Evolutionary conservation across 2,888 invertebrate species (phyloP), one percentile per base, ranked within the genome.

Genomic region (Tinea pellionella): DNA sequence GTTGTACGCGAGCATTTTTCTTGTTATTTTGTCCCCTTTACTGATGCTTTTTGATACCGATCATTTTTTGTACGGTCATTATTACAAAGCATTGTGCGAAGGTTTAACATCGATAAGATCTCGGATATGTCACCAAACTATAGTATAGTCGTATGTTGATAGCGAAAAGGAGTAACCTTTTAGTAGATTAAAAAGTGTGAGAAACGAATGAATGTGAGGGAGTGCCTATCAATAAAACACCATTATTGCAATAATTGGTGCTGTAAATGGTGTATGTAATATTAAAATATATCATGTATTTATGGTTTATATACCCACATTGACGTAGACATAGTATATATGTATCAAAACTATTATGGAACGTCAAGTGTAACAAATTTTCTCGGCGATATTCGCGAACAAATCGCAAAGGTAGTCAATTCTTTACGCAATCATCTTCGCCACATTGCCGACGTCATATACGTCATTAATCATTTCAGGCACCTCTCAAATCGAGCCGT

Each of bases 91-190:
- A 81, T 84, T 86, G 86, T 86, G 83, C 81, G 68, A 83, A 82
- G 82, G 74, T 79, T 84, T 79, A 81, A 72, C 70, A 71, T 67
- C 75, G 87, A 86, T 87, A 83, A 84, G 80, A 87, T 87, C 87
- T 85, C 72, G 69, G 79, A 81, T 78, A 78, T 87, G 86, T 86
- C 86, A 83, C 85, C 75, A 72, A 71, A 73, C 75, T 76, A 65
- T 70, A 12, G 75, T 78, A 74, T 69, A 68, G 71, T n/a, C n/a
- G 75, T 77, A 82, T 81, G 75, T 69, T 72, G 74, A 30, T 69
- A 74, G 73, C 73, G 72, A 78, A 24, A 79, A 80, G 70, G 72
- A 77, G 75, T 77, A 77, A 80, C 77, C 75, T 79, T 81, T 78
- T 74, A 70, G 72, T 75, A 65, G 66, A 70, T 69, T 67, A 73